These are phyloP conservation scores for Dolichomitus sp. DNA, from an alignment of 2,888 invertebrate species.

Conservation along the genomic window DNA sequence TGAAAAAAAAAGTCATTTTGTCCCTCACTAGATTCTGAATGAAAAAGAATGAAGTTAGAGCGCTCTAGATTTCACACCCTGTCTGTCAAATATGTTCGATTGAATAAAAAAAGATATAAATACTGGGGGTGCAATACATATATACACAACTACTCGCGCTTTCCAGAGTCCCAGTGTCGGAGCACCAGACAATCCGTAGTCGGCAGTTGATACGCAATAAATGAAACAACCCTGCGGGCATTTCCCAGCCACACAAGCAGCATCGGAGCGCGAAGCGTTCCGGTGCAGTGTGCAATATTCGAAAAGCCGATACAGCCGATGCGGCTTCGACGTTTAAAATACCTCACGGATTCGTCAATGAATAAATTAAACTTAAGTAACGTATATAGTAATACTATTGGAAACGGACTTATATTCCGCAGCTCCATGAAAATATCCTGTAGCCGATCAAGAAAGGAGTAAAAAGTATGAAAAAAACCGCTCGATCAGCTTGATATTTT, in stretches of 20 bases:
- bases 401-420: constrained; percentile 47
- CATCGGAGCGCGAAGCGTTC: neutral
- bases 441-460: neutral
- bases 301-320: constrained; percentile 69
- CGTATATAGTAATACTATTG: constrained; percentile 52
- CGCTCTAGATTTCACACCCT: neutral
- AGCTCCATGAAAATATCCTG: constrained; percentile 34
- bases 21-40: neutral
- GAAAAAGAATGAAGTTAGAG: neutral
- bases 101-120: constrained; percentile 4
- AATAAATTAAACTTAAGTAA: constrained; percentile 75
- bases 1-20: neutral
- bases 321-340: constrained; percentile 73
- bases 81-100: neutral
- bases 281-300: constrained; percentile 59
- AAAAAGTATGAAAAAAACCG: constrained; percentile 14
- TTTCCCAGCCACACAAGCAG: constrained; percentile 21
- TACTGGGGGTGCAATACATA: neutral
- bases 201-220: constrained; percentile 58
- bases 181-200: constrained; percentile 37
- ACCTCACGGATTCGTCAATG: constrained; percentile 70
- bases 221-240: constrained; percentile 49
- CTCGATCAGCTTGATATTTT: constrained; percentile 46
- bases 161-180: constrained; percentile 8
- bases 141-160: neutral